Conservation (phyloP, 2,113 vertebrate species). For the Burhinus bistriatus region DNA sequence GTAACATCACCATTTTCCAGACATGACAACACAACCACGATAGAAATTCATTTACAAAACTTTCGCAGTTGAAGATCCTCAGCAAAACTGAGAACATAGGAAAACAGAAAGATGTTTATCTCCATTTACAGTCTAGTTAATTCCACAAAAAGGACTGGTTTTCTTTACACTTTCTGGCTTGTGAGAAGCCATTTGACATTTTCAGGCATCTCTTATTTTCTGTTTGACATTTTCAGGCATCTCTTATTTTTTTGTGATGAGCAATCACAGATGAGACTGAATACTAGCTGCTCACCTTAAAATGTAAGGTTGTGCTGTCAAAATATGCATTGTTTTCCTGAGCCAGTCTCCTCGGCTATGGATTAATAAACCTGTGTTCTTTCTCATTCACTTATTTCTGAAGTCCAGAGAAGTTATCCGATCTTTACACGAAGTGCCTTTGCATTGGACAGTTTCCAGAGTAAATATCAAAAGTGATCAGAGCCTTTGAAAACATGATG, state of each 20-base stretch:
- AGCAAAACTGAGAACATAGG: not conserved
- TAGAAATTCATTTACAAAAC: not conserved
- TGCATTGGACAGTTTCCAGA: not conserved
- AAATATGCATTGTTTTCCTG: not conserved
- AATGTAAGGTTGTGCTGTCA: not conserved
- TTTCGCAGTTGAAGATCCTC: not conserved
- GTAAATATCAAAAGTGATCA: not conserved
- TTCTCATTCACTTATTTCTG: not conserved
- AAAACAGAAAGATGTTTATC: not conserved
- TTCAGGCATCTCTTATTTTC: not conserved
- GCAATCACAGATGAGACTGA: not conserved
- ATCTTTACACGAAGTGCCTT: not conserved
- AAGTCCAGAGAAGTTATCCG: not conserved
- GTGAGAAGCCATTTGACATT: not conserved
- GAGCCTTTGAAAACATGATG: not conserved
- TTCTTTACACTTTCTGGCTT: not conserved
- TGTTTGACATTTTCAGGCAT: conserved; percentile 15
- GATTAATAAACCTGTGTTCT: not conserved
- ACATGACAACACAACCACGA: not conserved
- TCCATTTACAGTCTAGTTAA: not conserved
- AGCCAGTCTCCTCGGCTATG: not conserved
- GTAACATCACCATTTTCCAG: not conserved
- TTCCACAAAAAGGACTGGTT: not conserved
- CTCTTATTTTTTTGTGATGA: not conserved
- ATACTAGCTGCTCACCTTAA: not conserved